Conservation (phyloP, 2,888 invertebrate species). For the Isotomurus palustris region DNA sequence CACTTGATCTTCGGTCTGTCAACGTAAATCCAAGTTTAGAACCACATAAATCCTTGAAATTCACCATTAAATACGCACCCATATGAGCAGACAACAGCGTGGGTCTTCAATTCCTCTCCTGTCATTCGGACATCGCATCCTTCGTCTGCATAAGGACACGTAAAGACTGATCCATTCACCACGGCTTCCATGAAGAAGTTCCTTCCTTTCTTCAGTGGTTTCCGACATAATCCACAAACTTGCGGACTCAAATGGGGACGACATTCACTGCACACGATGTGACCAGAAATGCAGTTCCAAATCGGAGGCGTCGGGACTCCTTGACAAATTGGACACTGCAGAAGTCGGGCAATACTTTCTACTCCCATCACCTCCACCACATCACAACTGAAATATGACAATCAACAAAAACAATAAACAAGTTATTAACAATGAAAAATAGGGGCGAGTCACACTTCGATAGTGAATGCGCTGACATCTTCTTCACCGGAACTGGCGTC, state of each 20-base stretch:
- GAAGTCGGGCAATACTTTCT: slow-evolving; percentile 17
- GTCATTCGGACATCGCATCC: not conserved
- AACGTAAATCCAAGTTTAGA: too few species aligned
- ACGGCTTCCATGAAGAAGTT: slow-evolving; percentile 29
- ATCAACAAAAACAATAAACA: too few species aligned
- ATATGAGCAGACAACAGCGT: slow-evolving; percentile 5
- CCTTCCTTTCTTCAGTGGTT: slow-evolving; percentile 14
- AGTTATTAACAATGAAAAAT: too few species aligned
- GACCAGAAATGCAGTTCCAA: slow-evolving; percentile 22
- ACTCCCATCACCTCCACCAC: not conserved
- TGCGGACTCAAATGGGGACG: slow-evolving; percentile 19
- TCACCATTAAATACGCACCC: not conserved
- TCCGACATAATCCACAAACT: slow-evolving; percentile 29
- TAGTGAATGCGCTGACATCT: too few species aligned
- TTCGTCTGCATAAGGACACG: slow-evolving; percentile 11
- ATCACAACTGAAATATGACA: not conserved
- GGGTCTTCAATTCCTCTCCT: not conserved
- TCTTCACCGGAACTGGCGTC: too few species aligned
- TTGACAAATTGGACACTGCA: slow-evolving; percentile 35
- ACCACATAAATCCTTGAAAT: not conserved
- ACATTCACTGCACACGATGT: slow-evolving; percentile 29
- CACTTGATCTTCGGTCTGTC: slow-evolving; percentile 7
- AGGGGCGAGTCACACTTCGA: too few species aligned
- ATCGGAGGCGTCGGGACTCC: slow-evolving; percentile 29
- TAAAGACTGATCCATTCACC: slow-evolving; percentile 18